A percentile compares a stretch with the other conserved stretches of the same genome.
These are phyloP conservation scores for Glareola pratincola DNA, from an alignment of 2,113 vertebrate species.

Conservation along the genomic window DNA sequence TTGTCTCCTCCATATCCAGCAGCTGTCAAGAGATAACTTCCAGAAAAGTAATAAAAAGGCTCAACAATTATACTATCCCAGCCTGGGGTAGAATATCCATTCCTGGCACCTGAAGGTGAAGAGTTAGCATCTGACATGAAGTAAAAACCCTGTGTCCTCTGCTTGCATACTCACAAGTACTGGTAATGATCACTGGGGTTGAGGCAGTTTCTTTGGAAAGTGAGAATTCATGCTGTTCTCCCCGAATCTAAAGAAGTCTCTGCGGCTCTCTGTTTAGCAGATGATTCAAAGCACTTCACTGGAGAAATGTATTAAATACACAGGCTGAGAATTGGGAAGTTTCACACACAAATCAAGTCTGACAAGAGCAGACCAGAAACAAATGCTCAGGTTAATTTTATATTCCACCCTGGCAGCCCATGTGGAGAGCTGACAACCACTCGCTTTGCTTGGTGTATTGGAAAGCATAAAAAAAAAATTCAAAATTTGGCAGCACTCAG, in stretches of 20 bases:
- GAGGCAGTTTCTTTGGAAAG: background rate
- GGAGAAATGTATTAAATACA: background rate
- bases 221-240: background rate
- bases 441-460: fast-evolving
- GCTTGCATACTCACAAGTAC: background rate
- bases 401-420: background rate
- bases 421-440: background rate
- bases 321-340: background rate
- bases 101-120: background rate
- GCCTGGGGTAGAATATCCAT: background rate
- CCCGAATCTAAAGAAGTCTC: background rate
- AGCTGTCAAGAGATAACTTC: background rate
- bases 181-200: background rate
- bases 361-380: background rate
- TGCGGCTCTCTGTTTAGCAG: background rate
- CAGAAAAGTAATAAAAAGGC: background rate
- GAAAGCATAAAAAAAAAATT: background rate
- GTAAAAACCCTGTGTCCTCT: background rate
- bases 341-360: background rate
- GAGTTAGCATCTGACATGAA: background rate
- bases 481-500: background rate
- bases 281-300: background rate
- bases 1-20: background rate
- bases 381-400: background rate
- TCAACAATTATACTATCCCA: background rate